phyloP scores from a whole-genome alignment of 2,888 invertebrate species.

The Acrobeloides nanus region DNA sequence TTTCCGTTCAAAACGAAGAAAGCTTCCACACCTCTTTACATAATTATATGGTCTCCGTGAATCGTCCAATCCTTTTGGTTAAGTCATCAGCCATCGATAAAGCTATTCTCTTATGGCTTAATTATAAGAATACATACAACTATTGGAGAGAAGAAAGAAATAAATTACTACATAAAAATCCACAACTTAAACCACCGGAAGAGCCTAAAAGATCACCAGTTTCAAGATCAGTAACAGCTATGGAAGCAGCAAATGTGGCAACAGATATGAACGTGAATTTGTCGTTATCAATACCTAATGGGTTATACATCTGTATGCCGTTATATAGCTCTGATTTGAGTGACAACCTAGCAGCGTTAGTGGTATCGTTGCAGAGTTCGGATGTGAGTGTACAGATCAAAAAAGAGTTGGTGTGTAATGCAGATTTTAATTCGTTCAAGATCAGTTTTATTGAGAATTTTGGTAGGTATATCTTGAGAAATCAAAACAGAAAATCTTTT shows the following conservation, averaged over 20 bases:
- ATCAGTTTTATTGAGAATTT: constrained; percentile 87
- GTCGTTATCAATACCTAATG: constrained; percentile 44
- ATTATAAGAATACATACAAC: constrained; percentile 85
- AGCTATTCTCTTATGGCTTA: constrained; percentile 94
- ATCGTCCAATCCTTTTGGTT: constrained; percentile 85
- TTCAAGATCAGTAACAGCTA: neutral
- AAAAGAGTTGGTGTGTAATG: constrained; percentile 73
- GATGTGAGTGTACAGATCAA: constrained; percentile 79
- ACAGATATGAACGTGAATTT: constrained; percentile 39
- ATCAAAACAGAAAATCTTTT: neutral
- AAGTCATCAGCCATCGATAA: constrained; percentile 96
- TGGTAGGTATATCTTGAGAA: constrained; percentile 52
- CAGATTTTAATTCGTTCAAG: constrained; percentile 69
- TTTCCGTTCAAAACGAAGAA: constrained; percentile 40
- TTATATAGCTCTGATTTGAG: constrained; percentile 29
- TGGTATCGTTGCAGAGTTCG: constrained; percentile 90
- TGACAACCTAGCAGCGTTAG: constrained; percentile 53
- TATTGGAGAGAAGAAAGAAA: constrained; percentile 28
- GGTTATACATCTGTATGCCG: constrained; percentile 52
- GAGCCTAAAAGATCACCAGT: neutral
- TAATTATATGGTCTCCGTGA: constrained; percentile 69
- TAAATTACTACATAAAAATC: constrained; percentile 4
- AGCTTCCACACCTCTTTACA: constrained; percentile 19
- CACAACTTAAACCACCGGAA: neutral
- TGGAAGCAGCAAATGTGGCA: neutral